Evolutionary conservation across 1,140 invertebrate genomes (phyloP), one percentile per base, ranked within the genome.

Genomic region (Eueides isabella): DNA sequence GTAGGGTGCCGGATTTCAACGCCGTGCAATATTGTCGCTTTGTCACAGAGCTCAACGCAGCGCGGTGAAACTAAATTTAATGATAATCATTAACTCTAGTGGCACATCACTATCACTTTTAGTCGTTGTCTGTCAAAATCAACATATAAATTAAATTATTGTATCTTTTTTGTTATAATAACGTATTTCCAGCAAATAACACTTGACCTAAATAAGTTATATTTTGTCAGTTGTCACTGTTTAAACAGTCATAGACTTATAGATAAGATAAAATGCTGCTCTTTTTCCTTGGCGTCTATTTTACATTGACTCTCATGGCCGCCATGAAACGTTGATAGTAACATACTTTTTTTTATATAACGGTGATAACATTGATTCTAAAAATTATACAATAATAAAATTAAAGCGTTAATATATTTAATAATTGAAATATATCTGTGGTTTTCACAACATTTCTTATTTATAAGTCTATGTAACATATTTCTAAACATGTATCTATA

Each of bases 391-490:
- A 38, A 38, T 38, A 38, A 38, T 16, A 38, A 38, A 16, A 38
- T 12, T 16, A 4, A 38, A 38, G 3, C 14, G 4, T 16, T 38
- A 38, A 38, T 38, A 33, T 6, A 33, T 11, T 33, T 9, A 33
- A 9, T 9, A 1, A 2, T 33, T 33, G 1, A 9, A 9, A 33
- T 33, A 33, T 33, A 33, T 33, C 9, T 9, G 6, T 16, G 12
- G 12, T 16, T 14, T 38, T 1, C 14, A 16, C 14, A 16, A 38
- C 2, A 55, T 65, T 26, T 65, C 63, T 35, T 12, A 3, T 65
- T 31, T 65, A 65, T 30, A 41, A 31, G 35, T 71, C 62, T 65
- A 71, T 71, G 70, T n/a, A n/a, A n/a, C n/a, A 28, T 71, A 33
- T 35, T 35, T 69, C 23, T 70, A 41, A 41, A 65, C 29, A 19